Percentiles rank a stretch among this genome's conserved stretches.
Evolutionary conservation across 2,797 vertebrate species (phyloP).

Genomic region (Dicrostonyx torquatus): DNA sequence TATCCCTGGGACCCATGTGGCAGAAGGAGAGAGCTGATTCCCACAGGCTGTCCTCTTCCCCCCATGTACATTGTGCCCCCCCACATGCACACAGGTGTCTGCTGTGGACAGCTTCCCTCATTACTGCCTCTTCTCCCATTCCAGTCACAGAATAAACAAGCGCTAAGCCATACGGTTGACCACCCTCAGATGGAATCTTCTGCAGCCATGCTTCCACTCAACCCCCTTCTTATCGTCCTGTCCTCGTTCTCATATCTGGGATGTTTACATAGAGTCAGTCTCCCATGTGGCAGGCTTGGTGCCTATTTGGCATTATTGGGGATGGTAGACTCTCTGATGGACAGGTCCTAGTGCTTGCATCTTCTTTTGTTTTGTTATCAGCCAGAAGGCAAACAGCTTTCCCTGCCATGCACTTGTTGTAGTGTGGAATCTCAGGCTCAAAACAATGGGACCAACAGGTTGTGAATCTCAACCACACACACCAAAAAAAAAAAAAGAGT

Average conservation of each 20-base stretch:
- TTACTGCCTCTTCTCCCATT: not conserved
- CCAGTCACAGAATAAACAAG: not conserved
- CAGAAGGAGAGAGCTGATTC: not conserved
- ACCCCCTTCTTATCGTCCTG: not conserved
- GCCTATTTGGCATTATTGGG: too few species aligned
- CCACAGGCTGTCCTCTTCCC: not conserved
- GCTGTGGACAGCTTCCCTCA: not conserved
- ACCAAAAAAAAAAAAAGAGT: not conserved
- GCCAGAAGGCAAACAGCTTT: not conserved
- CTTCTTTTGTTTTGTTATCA: not conserved
- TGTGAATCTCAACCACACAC: not conserved
- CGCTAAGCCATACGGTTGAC: not conserved
- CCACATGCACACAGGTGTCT: too few species aligned
- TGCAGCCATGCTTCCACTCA: not conserved
- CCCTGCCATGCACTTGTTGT: not conserved
- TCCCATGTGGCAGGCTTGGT: too few species aligned
- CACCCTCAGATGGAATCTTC: not conserved
- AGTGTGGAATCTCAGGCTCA: not conserved
- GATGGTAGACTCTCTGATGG: too few species aligned
- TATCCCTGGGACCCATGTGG: not conserved
- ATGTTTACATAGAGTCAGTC: not conserved
- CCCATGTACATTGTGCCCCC: not conserved
- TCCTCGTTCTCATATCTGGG: not conserved
- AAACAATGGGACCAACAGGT: not conserved
- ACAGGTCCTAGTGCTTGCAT: not conserved